Percentiles rank a stretch among this genome's conserved stretches.
Evolutionary conservation across 2,113 vertebrate genomes (phyloP).

Genomic region (Strix aluco): DNA sequence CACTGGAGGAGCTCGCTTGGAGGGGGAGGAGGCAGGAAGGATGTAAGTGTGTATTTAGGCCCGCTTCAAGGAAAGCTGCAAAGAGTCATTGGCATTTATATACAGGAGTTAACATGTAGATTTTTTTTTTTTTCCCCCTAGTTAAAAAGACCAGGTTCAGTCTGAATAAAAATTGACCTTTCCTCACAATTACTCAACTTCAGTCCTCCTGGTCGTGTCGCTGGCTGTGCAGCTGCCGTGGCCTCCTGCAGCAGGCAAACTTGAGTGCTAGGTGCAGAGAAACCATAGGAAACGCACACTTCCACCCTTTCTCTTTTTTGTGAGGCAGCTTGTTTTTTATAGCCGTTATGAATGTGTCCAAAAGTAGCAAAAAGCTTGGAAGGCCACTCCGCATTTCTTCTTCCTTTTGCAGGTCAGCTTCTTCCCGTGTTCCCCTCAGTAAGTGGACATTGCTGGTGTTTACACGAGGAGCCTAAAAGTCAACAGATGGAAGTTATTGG

Average conservation of each 20-base stretch:
- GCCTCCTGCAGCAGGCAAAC: not conserved
- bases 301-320: not conserved
- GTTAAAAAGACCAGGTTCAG: not conserved
- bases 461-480: not conserved
- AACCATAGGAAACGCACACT: not conserved
- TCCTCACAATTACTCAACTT: not conserved
- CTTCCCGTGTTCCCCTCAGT: not conserved
- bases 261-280: not conserved
- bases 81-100: not conserved
- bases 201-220: accelerated
- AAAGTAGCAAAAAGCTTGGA: not conserved
- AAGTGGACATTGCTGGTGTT: not conserved
- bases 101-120: not conserved
- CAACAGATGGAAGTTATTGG: not conserved
- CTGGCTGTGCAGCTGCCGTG: not conserved
- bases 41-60: conserved; percentile 28
- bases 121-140: not conserved
- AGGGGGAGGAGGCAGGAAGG: conserved; percentile 24
- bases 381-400: not conserved
- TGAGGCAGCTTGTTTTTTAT: not conserved
- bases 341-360: not conserved
- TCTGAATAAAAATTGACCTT: not conserved
- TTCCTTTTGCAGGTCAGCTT: not conserved
- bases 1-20: not conserved
- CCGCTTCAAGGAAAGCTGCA: not conserved